These are phyloP conservation scores for Falco cherrug DNA, from an alignment of 2,797 vertebrate genomes.

Conservation along the genomic window DNA sequence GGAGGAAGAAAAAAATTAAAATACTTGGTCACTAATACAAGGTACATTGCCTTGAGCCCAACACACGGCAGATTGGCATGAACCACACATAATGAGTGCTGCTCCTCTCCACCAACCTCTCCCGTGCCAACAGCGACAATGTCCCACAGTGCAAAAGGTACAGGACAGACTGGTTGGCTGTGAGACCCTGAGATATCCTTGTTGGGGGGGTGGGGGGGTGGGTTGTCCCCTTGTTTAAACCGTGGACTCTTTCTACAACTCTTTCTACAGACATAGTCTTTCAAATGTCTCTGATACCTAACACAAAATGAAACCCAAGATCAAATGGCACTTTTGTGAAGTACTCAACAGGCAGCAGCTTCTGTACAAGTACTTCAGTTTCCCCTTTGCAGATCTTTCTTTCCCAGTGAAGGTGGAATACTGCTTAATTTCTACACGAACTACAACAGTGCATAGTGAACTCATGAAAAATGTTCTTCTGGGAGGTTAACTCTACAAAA, in stretches of 20 bases:
- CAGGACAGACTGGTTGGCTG: not conserved
- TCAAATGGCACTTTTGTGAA: not conserved
- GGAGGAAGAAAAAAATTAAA: not conserved
- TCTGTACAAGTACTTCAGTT: not conserved
- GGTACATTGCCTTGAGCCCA: not conserved
- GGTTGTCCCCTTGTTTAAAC: not conserved
- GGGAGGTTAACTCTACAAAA: slow-evolving; percentile 9
- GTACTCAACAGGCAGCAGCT: not conserved
- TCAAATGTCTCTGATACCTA: not conserved
- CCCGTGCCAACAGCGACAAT: not conserved
- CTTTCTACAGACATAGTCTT: not conserved
- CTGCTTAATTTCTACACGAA: not conserved
- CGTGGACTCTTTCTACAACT: not conserved
- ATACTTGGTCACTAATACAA: not conserved
- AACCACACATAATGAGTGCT: fast-evolving
- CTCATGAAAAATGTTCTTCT: not conserved
- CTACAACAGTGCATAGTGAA: not conserved
- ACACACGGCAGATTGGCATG: fast-evolving
- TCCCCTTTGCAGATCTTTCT: not conserved
- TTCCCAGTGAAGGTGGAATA: not conserved
- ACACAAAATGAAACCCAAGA: not conserved
- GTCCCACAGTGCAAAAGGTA: not conserved
- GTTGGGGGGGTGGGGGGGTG: too few species aligned
- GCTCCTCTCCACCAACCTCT: not conserved
- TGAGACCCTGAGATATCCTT: not conserved